Evolutionary conservation across 2,797 vertebrate species (phyloP).

Genomic region (Zenarchopterus dispar): DNA sequence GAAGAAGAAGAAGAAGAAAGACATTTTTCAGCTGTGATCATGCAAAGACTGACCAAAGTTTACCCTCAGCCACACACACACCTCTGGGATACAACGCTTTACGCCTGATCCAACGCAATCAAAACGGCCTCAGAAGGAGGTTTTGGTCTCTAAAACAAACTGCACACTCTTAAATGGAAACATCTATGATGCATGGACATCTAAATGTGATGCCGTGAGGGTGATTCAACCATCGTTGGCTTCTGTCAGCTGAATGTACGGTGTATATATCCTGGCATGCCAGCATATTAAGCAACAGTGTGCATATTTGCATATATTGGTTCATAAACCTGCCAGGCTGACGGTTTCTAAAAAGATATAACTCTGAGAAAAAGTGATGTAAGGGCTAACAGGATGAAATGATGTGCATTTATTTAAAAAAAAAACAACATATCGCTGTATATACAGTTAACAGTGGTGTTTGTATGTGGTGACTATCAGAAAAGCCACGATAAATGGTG

Average conservation of each 20-base stretch:
- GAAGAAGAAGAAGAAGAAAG: neutral
- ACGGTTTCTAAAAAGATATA: neutral
- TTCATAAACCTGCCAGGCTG: conserved; percentile 15
- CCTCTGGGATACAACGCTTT: conserved; percentile 16
- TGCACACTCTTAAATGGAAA: conserved; percentile 32
- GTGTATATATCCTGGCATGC: conserved; percentile 9
- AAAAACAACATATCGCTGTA: conserved; percentile 5
- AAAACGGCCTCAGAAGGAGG: conserved; percentile 40
- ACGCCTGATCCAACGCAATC: conserved; percentile 39
- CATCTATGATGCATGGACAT: conserved; percentile 60
- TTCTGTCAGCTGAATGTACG: conserved; percentile 21
- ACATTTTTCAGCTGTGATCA: conserved; percentile 19
- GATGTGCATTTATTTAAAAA: conserved; percentile 1
- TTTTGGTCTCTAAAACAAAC: conserved; percentile 42
- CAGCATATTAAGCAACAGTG: conserved; percentile 15
- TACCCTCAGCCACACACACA: conserved; percentile 12
- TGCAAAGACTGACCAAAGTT: conserved; percentile 21
- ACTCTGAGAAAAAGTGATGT: conserved; percentile 15
- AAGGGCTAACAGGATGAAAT: conserved; percentile 6
- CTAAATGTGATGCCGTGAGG: conserved; percentile 31
- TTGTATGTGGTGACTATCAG: conserved; percentile 45
- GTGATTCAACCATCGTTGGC: neutral
- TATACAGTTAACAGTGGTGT: conserved; percentile 21
- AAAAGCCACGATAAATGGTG: conserved; percentile 47
- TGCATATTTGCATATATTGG: conserved; percentile 34